Evolutionary conservation across 2,113 vertebrate genomes (phyloP), one percentile per base, ranked within the genome.

Genomic region (Puntigrus tetrazona): DNA sequence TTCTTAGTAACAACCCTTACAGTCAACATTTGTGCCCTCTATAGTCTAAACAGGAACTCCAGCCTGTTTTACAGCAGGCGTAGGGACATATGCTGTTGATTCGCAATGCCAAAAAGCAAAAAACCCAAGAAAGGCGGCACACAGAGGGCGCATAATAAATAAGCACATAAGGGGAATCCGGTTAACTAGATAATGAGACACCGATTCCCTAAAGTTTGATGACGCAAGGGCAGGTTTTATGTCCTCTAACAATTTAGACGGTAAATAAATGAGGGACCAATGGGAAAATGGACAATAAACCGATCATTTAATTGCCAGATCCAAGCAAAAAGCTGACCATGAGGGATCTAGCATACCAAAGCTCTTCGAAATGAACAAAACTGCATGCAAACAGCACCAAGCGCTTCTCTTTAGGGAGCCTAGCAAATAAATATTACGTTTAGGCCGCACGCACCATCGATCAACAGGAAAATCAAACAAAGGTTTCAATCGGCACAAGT

Each of bases 101-200:
- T 74, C 63, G 25, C 27, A 4, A 20, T 1, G 69, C 69, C 38
- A 82, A 76, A 69, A 57, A 86, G 86, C 78, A 86, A 84, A 81
- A 85, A 70, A 81, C 25, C 31, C 52, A 52, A n/a, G 73, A 77
- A 50, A 73, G 7, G 22, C 13, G 16, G 29, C 10, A 27, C 22
- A 61, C 4, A 55, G 63, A 29, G 27, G 67, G 29, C 45, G 36
- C 29, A 36, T 78, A 73, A 86, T 86, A 79, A 85, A 45, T 45
- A 61, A 45, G 45, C 81, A 83, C 81, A 57, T 81, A 50, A 27
- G 84, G 81, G 77, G 76, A 20, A 70, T 82, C 22, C 69, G 34
- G 36, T 27, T 73, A 75, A 78, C 29, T 41, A 22, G 36, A 2
- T 73, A 83, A 79, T 72, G 29, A 75, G 36, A 29, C 2, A 5